Conservation (phyloP, 37 sponge, comb jelly and placozoan genomes). For the Theonella swinhoei region DNA sequence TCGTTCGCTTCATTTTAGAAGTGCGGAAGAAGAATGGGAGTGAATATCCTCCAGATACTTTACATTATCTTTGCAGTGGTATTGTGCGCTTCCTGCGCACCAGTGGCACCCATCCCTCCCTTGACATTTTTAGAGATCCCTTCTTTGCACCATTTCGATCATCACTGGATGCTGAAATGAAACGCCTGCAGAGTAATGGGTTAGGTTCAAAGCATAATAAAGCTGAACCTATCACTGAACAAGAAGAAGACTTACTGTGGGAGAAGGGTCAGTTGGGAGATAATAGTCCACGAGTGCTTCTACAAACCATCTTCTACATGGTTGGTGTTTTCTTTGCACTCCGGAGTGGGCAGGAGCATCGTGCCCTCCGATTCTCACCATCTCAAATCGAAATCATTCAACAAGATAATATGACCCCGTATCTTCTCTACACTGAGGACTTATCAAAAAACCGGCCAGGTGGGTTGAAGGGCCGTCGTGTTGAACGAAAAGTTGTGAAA, state of each 20-base stretch:
- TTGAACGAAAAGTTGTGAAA: slow-evolving; percentile 4
- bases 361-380: slow-evolving; percentile 5
- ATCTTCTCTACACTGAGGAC: slow-evolving; percentile 31
- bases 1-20: slow-evolving; percentile 7
- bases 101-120: too few species aligned
- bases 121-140: not conserved
- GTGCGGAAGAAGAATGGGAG: slow-evolving; percentile 5
- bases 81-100: not conserved
- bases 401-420: not conserved
- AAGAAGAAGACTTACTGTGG: slow-evolving; percentile 18
- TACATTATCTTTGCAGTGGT: not conserved
- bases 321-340: too few species aligned
- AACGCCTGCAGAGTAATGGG: slow-evolving; percentile 13
- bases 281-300: slow-evolving; percentile 2
- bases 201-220: too few species aligned
- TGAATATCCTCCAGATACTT: not conserved
- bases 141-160: slow-evolving; percentile 17
- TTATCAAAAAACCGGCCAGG: slow-evolving; percentile 43
- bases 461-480: slow-evolving; percentile 8
- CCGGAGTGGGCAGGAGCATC: slow-evolving; percentile 31
- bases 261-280: not conserved
- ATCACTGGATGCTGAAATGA: too few species aligned
- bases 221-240: too few species aligned
- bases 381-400: slow-evolving; percentile 13
- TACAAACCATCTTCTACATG: slow-evolving; percentile 28